A percentile compares a stretch with the other conserved stretches of the same genome.
phyloP scores from a whole-genome alignment of 2,113 vertebrate genomes.

The Lepidothrix coronata region DNA sequence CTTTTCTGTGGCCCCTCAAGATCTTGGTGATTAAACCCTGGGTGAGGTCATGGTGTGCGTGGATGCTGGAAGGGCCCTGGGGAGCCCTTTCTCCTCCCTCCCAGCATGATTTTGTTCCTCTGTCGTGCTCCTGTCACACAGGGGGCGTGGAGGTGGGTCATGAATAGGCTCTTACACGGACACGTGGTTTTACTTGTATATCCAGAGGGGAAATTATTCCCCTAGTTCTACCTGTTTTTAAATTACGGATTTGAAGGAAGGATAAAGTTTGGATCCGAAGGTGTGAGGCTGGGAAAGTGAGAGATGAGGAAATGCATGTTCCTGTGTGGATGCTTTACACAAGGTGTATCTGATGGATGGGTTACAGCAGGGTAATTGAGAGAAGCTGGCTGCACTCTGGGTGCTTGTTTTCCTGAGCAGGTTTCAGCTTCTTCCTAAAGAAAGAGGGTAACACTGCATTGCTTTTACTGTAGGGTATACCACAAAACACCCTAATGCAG shows the following conservation, averaged over 20 bases:
- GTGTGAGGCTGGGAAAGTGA: background rate
- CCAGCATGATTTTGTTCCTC: background rate
- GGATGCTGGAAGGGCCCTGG: background rate
- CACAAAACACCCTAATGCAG: background rate
- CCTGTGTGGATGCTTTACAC: background rate
- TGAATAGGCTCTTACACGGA: background rate
- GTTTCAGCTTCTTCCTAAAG: background rate
- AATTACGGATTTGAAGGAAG: background rate
- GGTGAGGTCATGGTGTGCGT: background rate
- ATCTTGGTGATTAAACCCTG: background rate
- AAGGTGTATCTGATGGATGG: background rate
- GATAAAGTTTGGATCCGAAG: background rate
- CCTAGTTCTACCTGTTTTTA: background rate
- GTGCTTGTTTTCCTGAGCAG: background rate
- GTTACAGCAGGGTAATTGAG: background rate
- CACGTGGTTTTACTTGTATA: rapidly evolving
- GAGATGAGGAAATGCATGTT: background rate
- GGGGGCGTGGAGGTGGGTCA: background rate
- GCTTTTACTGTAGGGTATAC: background rate
- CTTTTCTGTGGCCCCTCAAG: background rate
- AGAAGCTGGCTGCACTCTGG: background rate
- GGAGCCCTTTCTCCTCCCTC: background rate
- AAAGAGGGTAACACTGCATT: background rate
- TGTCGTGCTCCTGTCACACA: rapidly evolving
- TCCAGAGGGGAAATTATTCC: background rate